A percentile compares a stretch with the other conserved stretches of the same genome.
Evolutionary conservation across 2,797 vertebrate species (phyloP).

Genomic region (Lateolabrax maculatus): DNA sequence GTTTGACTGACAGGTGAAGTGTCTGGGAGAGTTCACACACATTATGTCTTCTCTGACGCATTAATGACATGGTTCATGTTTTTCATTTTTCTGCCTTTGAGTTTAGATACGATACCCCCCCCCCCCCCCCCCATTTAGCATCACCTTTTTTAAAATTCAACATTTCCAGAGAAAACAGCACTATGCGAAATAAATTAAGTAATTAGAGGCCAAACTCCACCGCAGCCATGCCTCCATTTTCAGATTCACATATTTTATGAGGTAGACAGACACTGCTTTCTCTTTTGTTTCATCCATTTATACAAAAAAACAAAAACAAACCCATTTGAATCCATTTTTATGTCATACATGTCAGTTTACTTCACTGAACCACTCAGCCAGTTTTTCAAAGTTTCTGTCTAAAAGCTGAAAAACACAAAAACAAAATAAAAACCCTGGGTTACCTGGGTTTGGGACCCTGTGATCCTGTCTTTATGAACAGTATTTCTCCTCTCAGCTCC

Average conservation of each 20-base stretch:
- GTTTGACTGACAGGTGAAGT: conserved; percentile 55
- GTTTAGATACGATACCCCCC: no score
- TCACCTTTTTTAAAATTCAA: not conserved
- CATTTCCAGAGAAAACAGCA: not conserved
- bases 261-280: not conserved
- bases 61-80: not conserved
- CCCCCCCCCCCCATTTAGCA: no score
- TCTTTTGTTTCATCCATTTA: not conserved
- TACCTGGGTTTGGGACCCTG: no score
- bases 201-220: not conserved
- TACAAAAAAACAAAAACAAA: not conserved
- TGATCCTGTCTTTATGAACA: no score
- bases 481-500: no score
- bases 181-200: not conserved
- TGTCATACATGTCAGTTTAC: no score
- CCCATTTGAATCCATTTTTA: not conserved
- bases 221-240: not conserved
- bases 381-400: no score
- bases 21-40: conserved; percentile 4
- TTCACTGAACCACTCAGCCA: no score
- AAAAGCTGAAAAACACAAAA: no score
- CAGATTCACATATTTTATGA: not conserved
- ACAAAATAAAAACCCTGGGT: no score
- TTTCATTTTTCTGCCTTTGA: not conserved
- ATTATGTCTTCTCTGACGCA: not conserved